phyloP scores from a whole-genome alignment of 2,888 invertebrate species.

The Lithophane leautieri region DNA sequence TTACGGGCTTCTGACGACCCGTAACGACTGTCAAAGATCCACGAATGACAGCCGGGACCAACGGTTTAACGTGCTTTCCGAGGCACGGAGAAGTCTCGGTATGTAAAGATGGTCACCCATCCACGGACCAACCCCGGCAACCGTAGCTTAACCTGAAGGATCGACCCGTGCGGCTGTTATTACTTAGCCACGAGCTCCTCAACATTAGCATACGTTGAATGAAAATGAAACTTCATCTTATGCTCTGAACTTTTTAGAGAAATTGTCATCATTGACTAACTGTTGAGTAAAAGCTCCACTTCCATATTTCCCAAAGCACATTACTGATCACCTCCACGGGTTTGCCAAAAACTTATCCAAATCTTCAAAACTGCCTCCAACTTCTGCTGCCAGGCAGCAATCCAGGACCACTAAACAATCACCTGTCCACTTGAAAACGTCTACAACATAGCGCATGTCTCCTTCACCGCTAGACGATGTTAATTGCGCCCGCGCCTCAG shows the following conservation, averaged over 20 bases:
- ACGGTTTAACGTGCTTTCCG: no score
- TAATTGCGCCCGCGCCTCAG: constrained; percentile 40
- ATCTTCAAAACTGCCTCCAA: neutral
- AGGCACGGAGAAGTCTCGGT: no score
- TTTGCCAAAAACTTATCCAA: neutral
- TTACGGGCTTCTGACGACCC: no score
- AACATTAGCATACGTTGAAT: constrained; percentile 1
- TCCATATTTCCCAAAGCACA: neutral
- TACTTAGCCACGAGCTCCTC: no score
- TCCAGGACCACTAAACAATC: neutral
- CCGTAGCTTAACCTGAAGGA: no score
- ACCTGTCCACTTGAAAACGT: constrained; percentile 22
- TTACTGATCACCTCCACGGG: neutral
- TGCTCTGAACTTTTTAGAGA: neutral
- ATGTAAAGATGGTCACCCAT: no score
- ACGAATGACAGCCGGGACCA: no score
- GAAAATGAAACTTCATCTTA: neutral
- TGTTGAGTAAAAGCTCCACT: neutral
- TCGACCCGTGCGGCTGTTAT: no score
- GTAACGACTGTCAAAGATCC: no score
- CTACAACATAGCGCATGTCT: constrained; percentile 8
- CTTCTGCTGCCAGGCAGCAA: neutral
- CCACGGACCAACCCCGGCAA: no score
- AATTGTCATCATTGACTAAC: neutral
- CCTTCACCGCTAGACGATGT: constrained; percentile 5